Percentiles rank a stretch among this genome's conserved stretches.
Conservation (phyloP, 1,140 invertebrate genomes). For the Stegodyphus dumicola region DNA sequence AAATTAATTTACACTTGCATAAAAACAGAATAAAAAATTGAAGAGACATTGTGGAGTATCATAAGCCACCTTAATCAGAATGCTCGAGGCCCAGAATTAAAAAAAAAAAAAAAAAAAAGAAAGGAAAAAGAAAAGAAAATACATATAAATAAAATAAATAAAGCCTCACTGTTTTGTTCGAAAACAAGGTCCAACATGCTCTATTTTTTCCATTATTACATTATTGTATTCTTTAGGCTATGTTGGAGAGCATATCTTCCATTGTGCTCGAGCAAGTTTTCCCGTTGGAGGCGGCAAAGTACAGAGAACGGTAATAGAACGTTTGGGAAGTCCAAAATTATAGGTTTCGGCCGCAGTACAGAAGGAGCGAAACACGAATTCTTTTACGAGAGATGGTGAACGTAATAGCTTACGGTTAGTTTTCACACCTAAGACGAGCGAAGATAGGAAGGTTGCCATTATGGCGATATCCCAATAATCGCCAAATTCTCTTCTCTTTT, state of each 20-base stretch:
- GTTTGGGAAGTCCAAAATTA: slow-evolving; percentile 34
- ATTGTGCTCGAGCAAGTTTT: slow-evolving; percentile 23
- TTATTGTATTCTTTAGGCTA: slow-evolving; percentile 19
- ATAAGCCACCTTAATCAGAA: no score
- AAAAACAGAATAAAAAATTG: no score
- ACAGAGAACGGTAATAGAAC: slow-evolving; percentile 34
- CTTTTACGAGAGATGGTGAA: slow-evolving; percentile 20
- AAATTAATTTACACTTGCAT: no score
- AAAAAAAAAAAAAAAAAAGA: no score
- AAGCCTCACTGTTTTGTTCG: slow-evolving; percentile 16
- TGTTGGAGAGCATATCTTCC: slow-evolving; percentile 18
- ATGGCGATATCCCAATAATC: no score
- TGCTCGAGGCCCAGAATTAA: no score
- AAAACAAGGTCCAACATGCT: slow-evolving; percentile 7
- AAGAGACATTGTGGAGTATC: no score
- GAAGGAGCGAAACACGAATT: slow-evolving; percentile 44
- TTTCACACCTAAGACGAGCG: slow-evolving; percentile 8
- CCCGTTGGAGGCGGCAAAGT: slow-evolving; percentile 11
- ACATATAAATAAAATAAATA: neutral
- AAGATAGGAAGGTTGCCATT: no score
- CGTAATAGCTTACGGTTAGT: slow-evolving; percentile 10
- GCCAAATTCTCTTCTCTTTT: no score
- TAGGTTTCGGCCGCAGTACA: slow-evolving; percentile 36
- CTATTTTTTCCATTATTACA: slow-evolving; percentile 5
- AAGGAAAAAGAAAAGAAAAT: no score